Percentiles rank a stretch among this genome's conserved stretches.
Evolutionary conservation across 2,797 vertebrate genomes (phyloP).

Genomic region (Telmatherina bonti): DNA sequence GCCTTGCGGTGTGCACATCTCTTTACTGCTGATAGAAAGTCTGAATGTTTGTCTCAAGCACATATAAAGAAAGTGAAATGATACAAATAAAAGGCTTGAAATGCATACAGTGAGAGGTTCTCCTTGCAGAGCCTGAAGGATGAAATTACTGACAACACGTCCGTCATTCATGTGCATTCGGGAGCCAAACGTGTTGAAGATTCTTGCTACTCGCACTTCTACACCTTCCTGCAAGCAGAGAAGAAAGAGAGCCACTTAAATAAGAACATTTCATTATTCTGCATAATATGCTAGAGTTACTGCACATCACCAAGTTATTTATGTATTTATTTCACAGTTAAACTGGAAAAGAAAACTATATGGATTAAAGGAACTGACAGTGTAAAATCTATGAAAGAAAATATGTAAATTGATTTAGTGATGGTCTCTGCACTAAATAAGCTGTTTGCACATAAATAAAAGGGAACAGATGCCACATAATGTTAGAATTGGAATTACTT

Average conservation of each 20-base stretch:
- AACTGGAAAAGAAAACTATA: too few species aligned
- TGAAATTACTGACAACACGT: conserved; percentile 98
- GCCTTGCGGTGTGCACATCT: neutral
- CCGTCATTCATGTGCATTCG: conserved; percentile 99
- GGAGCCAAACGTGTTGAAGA: conserved; percentile 99
- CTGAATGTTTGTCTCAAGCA: neutral
- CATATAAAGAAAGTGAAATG: neutral
- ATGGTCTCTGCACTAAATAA: too few species aligned
- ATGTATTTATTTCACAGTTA: too few species aligned
- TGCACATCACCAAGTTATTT: too few species aligned
- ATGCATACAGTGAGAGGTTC: conserved; percentile 92
- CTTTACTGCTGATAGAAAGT: neutral
- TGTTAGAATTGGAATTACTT: too few species aligned
- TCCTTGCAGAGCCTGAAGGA: conserved; percentile 96
- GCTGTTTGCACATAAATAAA: too few species aligned
- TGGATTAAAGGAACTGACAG: too few species aligned
- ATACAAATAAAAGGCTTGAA: conserved; percentile 15
- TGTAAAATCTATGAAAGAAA: too few species aligned
- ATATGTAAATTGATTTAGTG: too few species aligned
- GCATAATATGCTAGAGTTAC: too few species aligned
- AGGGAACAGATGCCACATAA: too few species aligned
- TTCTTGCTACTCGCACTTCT: conserved; percentile 97
- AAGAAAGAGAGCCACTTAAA: neutral
- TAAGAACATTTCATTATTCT: neutral
- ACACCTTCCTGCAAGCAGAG: conserved; percentile 91